These are phyloP conservation scores for Nowickia ferox DNA, from an alignment of 2,888 invertebrate species.

Conservation along the genomic window DNA sequence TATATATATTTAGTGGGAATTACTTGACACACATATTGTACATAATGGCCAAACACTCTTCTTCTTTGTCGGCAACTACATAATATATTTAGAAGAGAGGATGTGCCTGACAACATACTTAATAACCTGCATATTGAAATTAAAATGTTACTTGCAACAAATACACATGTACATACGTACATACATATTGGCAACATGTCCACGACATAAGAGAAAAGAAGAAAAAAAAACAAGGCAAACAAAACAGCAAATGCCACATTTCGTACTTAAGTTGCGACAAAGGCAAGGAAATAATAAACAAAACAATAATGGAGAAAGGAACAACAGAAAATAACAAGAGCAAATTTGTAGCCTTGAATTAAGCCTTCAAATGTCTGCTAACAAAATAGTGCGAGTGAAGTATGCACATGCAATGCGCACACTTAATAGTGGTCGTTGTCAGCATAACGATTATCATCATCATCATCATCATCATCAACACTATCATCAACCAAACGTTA, in stretches of 20 bases:
- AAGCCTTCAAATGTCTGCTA: slow-evolving; percentile 43
- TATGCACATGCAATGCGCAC: not conserved
- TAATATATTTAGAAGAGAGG: not conserved
- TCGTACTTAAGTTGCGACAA: slow-evolving; percentile 13
- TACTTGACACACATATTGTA: not conserved
- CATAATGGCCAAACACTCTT: not conserved
- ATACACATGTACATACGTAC: too few species aligned
- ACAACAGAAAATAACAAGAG: slow-evolving; percentile 29
- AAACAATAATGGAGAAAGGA: slow-evolving; percentile 3
- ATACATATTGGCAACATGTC: not conserved
- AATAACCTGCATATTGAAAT: slow-evolving; percentile 8
- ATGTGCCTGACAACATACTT: not conserved
- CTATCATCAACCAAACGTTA: slow-evolving; percentile 19
- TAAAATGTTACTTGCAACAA: slow-evolving; percentile 3
- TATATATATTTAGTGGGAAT: not conserved
- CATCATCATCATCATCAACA: slow-evolving; percentile 32
- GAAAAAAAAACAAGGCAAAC: not conserved
- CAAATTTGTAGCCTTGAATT: slow-evolving; percentile 57
- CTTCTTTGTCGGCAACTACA: not conserved
- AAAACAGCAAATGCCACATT: slow-evolving; percentile 8
- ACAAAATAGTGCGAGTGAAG: slow-evolving; percentile 25
- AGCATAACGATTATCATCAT: slow-evolving; percentile 10
- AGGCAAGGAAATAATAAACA: slow-evolving; percentile 23
- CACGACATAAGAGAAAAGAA: slow-evolving; percentile 9
- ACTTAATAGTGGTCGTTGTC: slow-evolving; percentile 5